These are phyloP conservation scores for Schizopygopsis malacanthus DNA, from an alignment of 2,797 vertebrate genomes.

Conservation along the genomic window DNA sequence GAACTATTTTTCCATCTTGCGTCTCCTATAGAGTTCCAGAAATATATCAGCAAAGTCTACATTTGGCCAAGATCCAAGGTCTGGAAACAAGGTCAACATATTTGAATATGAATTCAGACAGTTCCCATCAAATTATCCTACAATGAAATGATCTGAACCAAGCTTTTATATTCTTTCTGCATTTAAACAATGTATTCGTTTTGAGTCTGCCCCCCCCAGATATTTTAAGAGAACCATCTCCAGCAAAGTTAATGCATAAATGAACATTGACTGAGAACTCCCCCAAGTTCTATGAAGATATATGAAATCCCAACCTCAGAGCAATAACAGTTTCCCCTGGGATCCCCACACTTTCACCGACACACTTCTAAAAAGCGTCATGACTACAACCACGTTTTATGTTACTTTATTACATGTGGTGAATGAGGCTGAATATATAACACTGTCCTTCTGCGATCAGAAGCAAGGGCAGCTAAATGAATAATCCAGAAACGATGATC, in stretches of 20 bases:
- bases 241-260: neutral
- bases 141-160: neutral
- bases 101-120: neutral
- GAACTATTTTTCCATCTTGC: neutral
- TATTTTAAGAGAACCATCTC: neutral
- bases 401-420: neutral
- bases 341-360: neutral
- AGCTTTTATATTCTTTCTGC: neutral
- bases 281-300: too few species aligned
- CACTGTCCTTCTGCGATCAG: slow-evolving; percentile 33
- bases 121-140: neutral
- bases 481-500: slow-evolving; percentile 36
- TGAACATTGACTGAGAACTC: neutral
- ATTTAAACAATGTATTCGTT: neutral
- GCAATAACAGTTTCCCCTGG: neutral
- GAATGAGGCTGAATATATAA: neutral
- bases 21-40: neutral
- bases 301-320: neutral
- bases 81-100: neutral
- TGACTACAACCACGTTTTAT: neutral
- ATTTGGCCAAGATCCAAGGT: neutral
- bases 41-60: neutral
- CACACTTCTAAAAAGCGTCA: neutral
- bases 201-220: neutral
- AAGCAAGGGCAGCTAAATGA: slow-evolving; percentile 38